These are phyloP conservation scores for Epinephelus malabaricus DNA, from an alignment of 2,797 vertebrate genomes.

Conservation along the genomic window DNA sequence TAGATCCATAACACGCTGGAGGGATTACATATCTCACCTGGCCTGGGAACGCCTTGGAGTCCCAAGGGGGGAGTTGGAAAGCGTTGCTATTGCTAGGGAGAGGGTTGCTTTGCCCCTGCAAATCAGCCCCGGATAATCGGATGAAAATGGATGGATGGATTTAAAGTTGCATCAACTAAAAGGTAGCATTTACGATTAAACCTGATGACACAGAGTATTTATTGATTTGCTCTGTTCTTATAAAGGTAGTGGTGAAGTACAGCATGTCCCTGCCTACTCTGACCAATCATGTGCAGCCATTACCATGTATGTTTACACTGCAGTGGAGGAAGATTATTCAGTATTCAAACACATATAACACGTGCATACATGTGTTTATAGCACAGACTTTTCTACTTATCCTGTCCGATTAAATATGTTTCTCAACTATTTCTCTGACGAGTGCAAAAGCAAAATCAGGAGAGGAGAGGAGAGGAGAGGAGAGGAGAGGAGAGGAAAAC, in stretches of 20 bases:
- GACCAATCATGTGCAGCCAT: neutral
- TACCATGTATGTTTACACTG: neutral
- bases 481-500: neutral
- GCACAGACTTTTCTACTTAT: constrained; percentile 40
- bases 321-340: constrained; percentile 26
- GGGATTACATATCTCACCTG: too few species aligned
- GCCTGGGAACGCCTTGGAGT: too few species aligned
- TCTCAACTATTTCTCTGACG: constrained; percentile 36
- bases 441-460: constrained; percentile 31
- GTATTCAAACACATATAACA: neutral
- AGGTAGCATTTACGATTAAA: neutral
- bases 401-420: constrained; percentile 62
- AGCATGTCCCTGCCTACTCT: neutral
- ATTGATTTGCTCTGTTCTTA: neutral
- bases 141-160: too few species aligned
- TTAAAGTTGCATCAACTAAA: neutral
- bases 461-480: constrained; percentile 2
- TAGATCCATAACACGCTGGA: too few species aligned
- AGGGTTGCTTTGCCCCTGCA: too few species aligned
- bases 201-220: neutral
- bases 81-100: too few species aligned
- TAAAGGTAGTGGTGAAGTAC: neutral
- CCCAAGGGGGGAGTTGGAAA: too few species aligned
- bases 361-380: constrained; percentile 7
- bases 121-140: too few species aligned